phyloP scores from a whole-genome alignment of 2,113 vertebrate species.

The Isichthys henryi region DNA sequence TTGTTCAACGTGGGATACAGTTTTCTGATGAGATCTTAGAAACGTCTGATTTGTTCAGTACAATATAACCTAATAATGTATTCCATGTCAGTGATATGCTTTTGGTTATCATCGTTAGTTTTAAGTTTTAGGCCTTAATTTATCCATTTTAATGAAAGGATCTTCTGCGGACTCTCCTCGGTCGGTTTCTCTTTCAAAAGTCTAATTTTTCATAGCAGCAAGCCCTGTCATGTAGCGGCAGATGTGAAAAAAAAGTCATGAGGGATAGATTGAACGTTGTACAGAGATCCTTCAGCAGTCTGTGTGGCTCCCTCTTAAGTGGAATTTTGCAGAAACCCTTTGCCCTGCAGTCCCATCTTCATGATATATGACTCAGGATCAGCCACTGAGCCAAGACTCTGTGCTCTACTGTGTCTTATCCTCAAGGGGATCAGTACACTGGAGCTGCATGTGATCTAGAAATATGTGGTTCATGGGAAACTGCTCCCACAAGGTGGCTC shows the following conservation, averaged over 20 bases:
- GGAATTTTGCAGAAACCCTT: background rate
- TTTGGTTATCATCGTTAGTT: background rate
- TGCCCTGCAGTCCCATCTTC: background rate
- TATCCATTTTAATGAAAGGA: background rate
- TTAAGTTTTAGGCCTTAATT: background rate
- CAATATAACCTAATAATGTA: background rate
- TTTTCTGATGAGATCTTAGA: background rate
- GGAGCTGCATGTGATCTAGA: background rate
- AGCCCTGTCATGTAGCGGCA: constrained; percentile 6
- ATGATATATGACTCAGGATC: background rate
- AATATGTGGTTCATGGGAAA: background rate
- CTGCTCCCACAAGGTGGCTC: background rate
- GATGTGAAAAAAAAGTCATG: background rate
- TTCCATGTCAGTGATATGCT: background rate
- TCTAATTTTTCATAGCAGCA: background rate
- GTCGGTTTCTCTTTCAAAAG: background rate
- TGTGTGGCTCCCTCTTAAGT: background rate
- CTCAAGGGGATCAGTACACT: background rate
- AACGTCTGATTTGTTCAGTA: background rate
- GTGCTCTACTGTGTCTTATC: constrained; percentile 2
- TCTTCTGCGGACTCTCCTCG: background rate
- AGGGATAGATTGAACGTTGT: background rate
- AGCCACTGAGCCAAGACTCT: background rate
- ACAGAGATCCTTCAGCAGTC: background rate
- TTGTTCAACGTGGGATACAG: background rate